A percentile compares a stretch with the other conserved stretches of the same genome.
Conservation (phyloP, 2,113 vertebrate species). For the Lamprotornis superbus region DNA sequence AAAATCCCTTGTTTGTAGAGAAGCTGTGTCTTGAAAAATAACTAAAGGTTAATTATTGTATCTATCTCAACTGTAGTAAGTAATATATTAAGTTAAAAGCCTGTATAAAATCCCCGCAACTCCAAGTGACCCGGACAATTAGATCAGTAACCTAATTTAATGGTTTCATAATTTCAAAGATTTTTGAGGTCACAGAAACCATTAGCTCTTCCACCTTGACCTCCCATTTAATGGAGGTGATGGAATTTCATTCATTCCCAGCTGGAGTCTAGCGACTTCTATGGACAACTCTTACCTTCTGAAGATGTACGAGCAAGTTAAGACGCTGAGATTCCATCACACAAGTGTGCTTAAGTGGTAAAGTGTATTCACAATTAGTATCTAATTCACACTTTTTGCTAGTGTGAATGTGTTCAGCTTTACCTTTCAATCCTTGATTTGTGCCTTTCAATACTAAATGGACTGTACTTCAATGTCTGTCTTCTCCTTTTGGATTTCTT, state of each 20-base stretch:
- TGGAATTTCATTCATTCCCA: slow-evolving; percentile 38
- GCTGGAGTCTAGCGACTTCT: background rate
- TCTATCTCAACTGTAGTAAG: background rate
- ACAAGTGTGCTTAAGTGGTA: background rate
- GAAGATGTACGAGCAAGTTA: background rate
- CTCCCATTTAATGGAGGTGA: background rate
- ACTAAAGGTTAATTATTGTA: background rate
- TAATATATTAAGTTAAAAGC: background rate
- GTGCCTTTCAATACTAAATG: background rate
- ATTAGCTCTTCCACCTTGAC: slow-evolving; percentile 41
- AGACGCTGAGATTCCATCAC: background rate
- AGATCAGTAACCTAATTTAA: slow-evolving; percentile 23
- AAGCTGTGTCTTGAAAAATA: background rate
- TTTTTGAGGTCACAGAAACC: slow-evolving; percentile 32
- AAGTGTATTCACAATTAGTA: background rate
- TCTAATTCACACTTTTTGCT: background rate
- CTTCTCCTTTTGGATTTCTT: background rate
- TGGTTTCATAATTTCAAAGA: slow-evolving; percentile 40
- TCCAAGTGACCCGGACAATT: slow-evolving; percentile 18
- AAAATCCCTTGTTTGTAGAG: background rate
- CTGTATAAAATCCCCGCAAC: background rate
- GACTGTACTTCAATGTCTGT: rapidly evolving
- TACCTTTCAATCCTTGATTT: background rate
- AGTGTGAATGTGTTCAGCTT: background rate
- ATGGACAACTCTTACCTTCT: background rate